Conservation (phyloP, 2,113 vertebrate genomes). For the Gallinago media region DNA sequence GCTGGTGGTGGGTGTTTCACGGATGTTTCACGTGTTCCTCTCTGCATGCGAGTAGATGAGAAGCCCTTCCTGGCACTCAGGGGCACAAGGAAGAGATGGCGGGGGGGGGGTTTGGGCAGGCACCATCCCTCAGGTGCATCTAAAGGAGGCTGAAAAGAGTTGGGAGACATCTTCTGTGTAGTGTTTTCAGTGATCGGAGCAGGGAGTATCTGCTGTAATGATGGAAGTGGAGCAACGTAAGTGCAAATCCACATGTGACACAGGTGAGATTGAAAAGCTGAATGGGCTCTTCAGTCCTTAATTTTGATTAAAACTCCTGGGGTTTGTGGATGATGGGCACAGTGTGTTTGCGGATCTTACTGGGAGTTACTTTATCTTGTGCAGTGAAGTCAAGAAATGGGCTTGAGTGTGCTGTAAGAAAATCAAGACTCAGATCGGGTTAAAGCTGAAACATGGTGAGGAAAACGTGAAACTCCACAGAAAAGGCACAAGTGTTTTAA, state of each 20-base stretch:
- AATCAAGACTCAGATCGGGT: background rate
- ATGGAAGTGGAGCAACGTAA: background rate
- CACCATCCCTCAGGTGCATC: background rate
- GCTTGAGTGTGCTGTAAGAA: background rate
- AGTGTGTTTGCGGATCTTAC: background rate
- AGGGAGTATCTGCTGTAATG: background rate
- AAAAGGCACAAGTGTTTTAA: background rate
- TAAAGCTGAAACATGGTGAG: background rate
- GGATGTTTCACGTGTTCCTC: background rate
- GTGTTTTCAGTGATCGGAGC: background rate
- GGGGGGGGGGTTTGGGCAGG: background rate
- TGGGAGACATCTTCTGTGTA: background rate
- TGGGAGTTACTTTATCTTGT: background rate
- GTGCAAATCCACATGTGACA: background rate
- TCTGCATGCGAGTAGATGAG: background rate
- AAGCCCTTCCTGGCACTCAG: slow-evolving; percentile 11
- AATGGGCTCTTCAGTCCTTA: background rate
- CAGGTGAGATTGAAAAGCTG: background rate
- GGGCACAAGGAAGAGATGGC: background rate
- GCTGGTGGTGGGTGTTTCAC: background rate
- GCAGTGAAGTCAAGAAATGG: background rate
- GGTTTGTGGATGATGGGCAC: background rate
- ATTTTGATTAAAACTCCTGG: background rate
- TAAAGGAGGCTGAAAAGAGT: background rate
- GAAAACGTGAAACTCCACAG: background rate